phyloP scores from a whole-genome alignment of 2,113 vertebrate species.

The Datnioides undecimradiatus region DNA sequence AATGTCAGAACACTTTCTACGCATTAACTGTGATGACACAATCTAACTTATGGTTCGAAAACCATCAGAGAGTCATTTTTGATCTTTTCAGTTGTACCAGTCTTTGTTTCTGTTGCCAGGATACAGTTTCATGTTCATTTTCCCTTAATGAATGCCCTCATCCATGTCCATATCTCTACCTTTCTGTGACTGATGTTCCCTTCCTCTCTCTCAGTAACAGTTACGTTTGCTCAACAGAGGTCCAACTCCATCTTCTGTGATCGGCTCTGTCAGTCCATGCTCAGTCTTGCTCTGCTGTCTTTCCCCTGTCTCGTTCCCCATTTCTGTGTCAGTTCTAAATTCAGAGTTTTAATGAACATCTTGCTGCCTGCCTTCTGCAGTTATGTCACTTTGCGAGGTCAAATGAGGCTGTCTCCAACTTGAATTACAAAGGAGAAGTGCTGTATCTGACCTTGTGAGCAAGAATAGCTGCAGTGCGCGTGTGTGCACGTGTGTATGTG shows the following conservation, averaged over 20 bases:
- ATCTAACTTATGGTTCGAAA: not conserved
- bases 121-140: constrained; percentile 25
- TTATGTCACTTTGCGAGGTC: constrained; percentile 22
- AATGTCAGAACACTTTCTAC: not conserved
- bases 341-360: constrained; percentile 40
- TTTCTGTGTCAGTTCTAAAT: not conserved
- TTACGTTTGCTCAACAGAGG: not conserved
- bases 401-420: not conserved
- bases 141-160: constrained; percentile 13
- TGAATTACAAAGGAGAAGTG: constrained; percentile 32
- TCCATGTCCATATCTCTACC: not conserved
- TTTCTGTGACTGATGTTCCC: not conserved
- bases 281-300: not conserved
- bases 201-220: not conserved
- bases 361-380: constrained; percentile 5
- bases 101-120: constrained; percentile 43
- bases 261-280: not conserved
- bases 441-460: constrained; percentile 1
- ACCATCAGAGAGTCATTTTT: constrained; percentile 6
- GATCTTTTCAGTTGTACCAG: not conserved
- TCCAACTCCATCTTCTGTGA: not conserved
- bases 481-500: too few relatives aligned
- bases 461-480: too few relatives aligned
- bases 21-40: not conserved
- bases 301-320: not conserved